Base-by-base conservation (phyloP, 2,113 vertebrate genomes). In the Thunnus thynnus region DNA sequence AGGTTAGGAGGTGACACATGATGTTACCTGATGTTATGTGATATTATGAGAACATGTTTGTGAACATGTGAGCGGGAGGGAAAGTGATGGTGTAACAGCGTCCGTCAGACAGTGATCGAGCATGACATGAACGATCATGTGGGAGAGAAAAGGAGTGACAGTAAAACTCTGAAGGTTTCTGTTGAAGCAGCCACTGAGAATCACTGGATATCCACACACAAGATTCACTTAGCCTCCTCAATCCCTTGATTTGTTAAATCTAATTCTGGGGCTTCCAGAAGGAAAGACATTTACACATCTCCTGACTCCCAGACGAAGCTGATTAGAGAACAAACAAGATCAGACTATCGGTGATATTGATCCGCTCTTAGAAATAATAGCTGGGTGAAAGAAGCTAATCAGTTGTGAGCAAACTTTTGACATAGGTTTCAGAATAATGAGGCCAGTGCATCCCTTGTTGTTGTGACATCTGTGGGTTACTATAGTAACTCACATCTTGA, bases 401-500 rank as follows among this genome's bases (percentile, higher is more conserved):
- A 52, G 69, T 61, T 65, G 57, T 65, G 48, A 54, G 67, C 75
- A 85, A 88, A 87, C 72, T 73, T 89, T 61, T 68, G 27, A 77
- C 77, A 69, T 4, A 2, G 50, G 57, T 22, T 85, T 81, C 22
- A n/a, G 55, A 57, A 17, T 52, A 85, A 89, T 54, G 70, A 88
- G 72, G 68, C 69, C 50, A 57, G 14, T 1, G 16, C 67, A 18
- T 11, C 58, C 46, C 46, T 44, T 67, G 60, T 44, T 48, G 71
- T 44, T 48, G 71, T 83, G 80, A 78, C 79, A 72, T 72, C 25
- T 75, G 51, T 6, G 30, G 9, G 83, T 87, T 84, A 52, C 82
- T 77, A 85, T 78, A 63, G 78, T 20, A 78, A 96, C 97, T 96
- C 85, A 97, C 97, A 68, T 96, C 87, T 93, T 96, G 20, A 98